Evolutionary conservation across 2,113 vertebrate genomes (phyloP).

Genomic region (Megaceryle torquata): DNA sequence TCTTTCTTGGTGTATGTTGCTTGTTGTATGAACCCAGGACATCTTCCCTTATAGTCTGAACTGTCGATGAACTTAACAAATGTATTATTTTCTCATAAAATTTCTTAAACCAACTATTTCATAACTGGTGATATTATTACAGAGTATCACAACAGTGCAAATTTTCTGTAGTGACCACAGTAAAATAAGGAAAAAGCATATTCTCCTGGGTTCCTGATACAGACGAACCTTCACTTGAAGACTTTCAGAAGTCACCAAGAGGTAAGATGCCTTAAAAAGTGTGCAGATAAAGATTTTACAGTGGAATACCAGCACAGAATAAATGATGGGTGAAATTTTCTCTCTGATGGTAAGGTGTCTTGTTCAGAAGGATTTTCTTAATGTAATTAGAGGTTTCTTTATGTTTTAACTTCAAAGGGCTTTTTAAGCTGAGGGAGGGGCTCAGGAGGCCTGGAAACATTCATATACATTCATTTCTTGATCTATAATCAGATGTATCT

Average conservation of each 20-base stretch:
- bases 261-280: neutral
- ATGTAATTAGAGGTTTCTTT: neutral
- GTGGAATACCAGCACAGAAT: neutral
- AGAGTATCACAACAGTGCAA: neutral
- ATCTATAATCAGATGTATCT: neutral
- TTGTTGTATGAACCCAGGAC: neutral
- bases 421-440: neutral
- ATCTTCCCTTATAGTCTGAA: neutral
- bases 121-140: neutral
- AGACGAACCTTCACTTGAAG: neutral
- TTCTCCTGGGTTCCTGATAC: neutral
- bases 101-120: neutral
- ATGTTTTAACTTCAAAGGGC: neutral
- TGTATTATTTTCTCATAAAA: neutral
- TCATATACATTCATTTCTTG: neutral
- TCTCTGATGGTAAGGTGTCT: neutral
- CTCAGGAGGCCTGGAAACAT: neutral
- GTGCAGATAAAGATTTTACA: neutral
- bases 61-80: neutral
- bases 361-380: neutral
- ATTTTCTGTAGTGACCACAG: neutral
- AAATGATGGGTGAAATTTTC: neutral
- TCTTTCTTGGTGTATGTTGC: rapidly evolving
- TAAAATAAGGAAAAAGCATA: neutral
- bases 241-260: neutral